Evolutionary conservation across 2,113 vertebrate genomes (phyloP).

Genomic region (Tinamus guttatus): DNA sequence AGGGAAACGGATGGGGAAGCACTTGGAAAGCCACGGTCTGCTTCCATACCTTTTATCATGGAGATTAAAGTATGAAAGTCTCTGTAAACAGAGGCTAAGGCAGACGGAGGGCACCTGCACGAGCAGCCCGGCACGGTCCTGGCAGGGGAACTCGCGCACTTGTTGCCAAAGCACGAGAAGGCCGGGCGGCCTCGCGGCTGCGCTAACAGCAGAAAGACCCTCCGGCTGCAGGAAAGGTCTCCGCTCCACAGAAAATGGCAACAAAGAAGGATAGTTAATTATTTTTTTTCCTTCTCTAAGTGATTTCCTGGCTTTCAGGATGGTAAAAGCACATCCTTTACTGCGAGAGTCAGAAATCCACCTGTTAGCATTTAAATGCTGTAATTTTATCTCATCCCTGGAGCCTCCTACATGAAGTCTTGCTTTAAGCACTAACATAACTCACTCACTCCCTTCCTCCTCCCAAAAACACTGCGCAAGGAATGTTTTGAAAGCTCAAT

Average conservation of each 20-base stretch:
- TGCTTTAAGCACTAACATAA: too few species aligned
- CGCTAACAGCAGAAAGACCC: not conserved
- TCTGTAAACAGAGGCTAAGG: not conserved
- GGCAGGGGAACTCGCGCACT: rapidly evolving
- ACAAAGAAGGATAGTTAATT: too few species aligned
- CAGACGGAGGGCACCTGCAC: not conserved
- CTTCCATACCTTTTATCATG: not conserved
- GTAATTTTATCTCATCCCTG: not conserved
- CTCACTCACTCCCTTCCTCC: not conserved
- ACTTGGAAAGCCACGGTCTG: not conserved
- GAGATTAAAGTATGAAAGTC: not conserved
- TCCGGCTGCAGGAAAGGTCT: not conserved
- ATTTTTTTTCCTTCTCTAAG: not conserved
- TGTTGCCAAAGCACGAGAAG: not conserved
- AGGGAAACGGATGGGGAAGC: not conserved
- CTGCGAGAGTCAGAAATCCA: not conserved
- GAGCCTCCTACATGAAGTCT: not conserved
- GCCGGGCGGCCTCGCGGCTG: rapidly evolving
- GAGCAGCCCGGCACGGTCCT: rapidly evolving
- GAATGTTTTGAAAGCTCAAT: too few species aligned
- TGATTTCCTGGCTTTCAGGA: too few species aligned
- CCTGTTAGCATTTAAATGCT: rapidly evolving
- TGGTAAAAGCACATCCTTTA: not conserved
- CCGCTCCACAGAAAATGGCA: not conserved
- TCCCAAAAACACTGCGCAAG: too few species aligned